Evolutionary conservation across 1,140 invertebrate species (phyloP).

Genomic region (Hyposmocoma kahamanoa): DNA sequence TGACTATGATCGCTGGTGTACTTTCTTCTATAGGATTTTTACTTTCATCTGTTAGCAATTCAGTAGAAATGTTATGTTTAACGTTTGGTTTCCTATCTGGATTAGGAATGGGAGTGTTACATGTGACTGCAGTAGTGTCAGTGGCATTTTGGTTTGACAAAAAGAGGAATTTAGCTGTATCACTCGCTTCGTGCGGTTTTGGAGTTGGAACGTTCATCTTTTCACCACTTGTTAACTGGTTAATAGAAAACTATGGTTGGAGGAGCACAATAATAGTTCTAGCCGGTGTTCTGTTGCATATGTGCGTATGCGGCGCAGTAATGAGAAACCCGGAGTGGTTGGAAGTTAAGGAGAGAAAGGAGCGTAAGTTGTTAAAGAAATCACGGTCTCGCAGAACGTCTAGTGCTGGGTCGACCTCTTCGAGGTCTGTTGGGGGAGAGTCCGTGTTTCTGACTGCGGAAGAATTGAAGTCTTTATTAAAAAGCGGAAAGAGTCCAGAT

Average conservation of each 20-base stretch:
- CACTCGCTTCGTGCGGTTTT: constrained; percentile 57
- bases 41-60: constrained; percentile 80
- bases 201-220: constrained; percentile 81
- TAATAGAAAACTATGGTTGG: constrained; percentile 86
- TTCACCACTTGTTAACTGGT: constrained; percentile 82
- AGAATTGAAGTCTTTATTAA: constrained; percentile 46
- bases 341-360: constrained; percentile 52
- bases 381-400: constrained; percentile 45
- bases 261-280: constrained; percentile 85
- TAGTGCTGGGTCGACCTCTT: constrained; percentile 44
- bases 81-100: constrained; percentile 91
- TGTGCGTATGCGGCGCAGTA: constrained; percentile 89
- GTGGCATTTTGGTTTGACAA: constrained; percentile 98
- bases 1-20: constrained; percentile 85
- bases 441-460: constrained; percentile 45
- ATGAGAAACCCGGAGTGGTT: constrained; percentile 90
- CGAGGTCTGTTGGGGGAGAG: constrained; percentile 48
- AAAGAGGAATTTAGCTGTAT: constrained; percentile 89
- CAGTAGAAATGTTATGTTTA: constrained; percentile 83
- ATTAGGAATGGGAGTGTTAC: constrained; percentile 87
- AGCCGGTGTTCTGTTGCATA: constrained; percentile 87
- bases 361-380: constrained; percentile 37
- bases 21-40: constrained; percentile 85
- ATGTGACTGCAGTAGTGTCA: constrained; percentile 91
- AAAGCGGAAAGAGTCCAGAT: constrained; percentile 55